Evolutionary conservation across 37 sponge, comb jelly and placozoan genomes (phyloP).

Genomic region (Agelas oroides): DNA sequence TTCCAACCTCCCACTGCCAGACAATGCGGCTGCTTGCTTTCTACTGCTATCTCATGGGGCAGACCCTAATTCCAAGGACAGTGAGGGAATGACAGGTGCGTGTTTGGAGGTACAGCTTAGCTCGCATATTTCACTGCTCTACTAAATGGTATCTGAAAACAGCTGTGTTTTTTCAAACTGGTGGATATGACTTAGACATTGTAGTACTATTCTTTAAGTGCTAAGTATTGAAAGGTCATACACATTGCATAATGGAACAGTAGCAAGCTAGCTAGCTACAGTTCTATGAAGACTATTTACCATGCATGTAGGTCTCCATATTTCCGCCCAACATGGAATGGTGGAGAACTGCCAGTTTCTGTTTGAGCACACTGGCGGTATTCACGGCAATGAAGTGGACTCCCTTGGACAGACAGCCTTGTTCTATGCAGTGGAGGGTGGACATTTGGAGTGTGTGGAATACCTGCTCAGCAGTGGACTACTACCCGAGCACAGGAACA

Average conservation of each 20-base stretch:
- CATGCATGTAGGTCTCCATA: slow-evolving; percentile 62
- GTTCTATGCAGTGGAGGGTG: slow-evolving; percentile 69
- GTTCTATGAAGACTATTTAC: no score
- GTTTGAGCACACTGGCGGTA: slow-evolving; percentile 61
- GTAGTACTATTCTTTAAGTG: no score
- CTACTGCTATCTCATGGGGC: slow-evolving; percentile 64
- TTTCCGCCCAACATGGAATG: slow-evolving; percentile 63
- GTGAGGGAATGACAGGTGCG: slow-evolving; percentile 55
- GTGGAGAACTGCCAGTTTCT: slow-evolving; percentile 74
- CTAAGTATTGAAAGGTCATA: no score
- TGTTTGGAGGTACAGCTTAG: no score
- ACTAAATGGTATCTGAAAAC: no score
- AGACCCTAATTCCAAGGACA: slow-evolving; percentile 66
- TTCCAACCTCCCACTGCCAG: slow-evolving; percentile 2
- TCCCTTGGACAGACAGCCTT: slow-evolving; percentile 78
- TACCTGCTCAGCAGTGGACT: slow-evolving; percentile 70
- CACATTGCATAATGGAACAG: no score
- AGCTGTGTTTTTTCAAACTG: no score
- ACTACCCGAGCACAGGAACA: slow-evolving; percentile 57
- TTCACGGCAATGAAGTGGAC: slow-evolving; percentile 55
- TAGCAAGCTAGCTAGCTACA: no score
- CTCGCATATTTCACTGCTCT: no score
- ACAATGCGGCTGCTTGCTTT: slow-evolving; percentile 53
- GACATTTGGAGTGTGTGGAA: slow-evolving; percentile 52
- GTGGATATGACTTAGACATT: no score